Conservation (phyloP, 2,797 vertebrate species). For the Macropus fuliginosus region DNA sequence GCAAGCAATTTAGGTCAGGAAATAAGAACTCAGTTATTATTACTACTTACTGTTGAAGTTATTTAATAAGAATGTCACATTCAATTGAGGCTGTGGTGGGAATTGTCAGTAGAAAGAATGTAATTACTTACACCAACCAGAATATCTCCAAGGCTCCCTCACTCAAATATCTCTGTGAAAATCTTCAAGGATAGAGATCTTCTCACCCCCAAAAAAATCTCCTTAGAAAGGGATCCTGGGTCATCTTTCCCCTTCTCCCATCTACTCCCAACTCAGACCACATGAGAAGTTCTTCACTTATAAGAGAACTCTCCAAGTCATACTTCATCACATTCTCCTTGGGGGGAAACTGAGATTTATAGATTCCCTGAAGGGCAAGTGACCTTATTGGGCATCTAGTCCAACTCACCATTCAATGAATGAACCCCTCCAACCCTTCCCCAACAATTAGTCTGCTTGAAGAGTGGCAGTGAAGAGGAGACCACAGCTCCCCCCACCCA, state of each 20-base stretch:
- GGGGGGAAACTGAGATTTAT: neutral
- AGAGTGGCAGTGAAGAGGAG: neutral
- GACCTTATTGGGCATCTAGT: neutral
- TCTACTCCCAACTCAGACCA: neutral
- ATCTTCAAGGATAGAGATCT: neutral
- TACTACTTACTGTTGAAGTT: slow-evolving; percentile 79
- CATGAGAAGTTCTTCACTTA: neutral
- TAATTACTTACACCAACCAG: slow-evolving; percentile 75
- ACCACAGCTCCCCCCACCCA: neutral
- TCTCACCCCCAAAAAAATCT: neutral
- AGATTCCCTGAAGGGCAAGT: neutral
- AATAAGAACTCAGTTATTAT: slow-evolving; percentile 76
- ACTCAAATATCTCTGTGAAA: slow-evolving; percentile 33
- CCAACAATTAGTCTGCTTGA: neutral
- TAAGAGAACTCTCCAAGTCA: neutral
- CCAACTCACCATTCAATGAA: neutral
- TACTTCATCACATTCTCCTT: neutral
- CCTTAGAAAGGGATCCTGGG: rapidly evolving
- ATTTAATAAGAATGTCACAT: slow-evolving; percentile 82
- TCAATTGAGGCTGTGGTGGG: slow-evolving; percentile 74
- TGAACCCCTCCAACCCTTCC: neutral
- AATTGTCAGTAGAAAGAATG: slow-evolving; percentile 75
- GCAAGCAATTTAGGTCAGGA: slow-evolving; percentile 75
- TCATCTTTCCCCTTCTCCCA: neutral
- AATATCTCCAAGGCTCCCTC: slow-evolving; percentile 36